phyloP scores from a whole-genome alignment of 2,797 vertebrate species.

The Hippocampus kuda region DNA sequence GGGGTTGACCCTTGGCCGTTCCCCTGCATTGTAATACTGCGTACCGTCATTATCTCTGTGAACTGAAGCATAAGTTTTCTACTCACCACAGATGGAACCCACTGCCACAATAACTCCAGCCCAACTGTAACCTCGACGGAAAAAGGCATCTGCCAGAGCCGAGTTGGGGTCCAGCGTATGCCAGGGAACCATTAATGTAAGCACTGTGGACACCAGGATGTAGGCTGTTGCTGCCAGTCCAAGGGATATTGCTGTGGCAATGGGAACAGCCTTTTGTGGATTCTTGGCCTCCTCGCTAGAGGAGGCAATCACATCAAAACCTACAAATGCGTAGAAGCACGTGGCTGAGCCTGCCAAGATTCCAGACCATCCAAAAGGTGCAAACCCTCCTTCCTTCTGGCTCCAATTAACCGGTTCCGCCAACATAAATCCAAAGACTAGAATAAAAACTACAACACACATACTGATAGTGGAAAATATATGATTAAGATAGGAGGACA shows the following conservation, averaged over 20 bases:
- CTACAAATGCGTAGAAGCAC: constrained; percentile 93
- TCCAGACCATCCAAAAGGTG: constrained; percentile 82
- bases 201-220: constrained; percentile 82
- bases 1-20: neutral
- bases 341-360: constrained; percentile 88
- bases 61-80: neutral
- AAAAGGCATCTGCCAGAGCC: constrained; percentile 86
- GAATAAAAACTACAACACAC: constrained; percentile 77
- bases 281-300: constrained; percentile 91
- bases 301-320: constrained; percentile 89
- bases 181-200: constrained; percentile 95
- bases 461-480: constrained; percentile 83
- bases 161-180: constrained; percentile 83
- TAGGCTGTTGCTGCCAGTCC: constrained; percentile 79
- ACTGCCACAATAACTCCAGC: constrained; percentile 85
- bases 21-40: neutral
- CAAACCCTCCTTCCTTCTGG: constrained; percentile 79
- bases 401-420: constrained; percentile 86
- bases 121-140: constrained; percentile 87
- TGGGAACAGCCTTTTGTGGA: constrained; percentile 79
- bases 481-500: constrained; percentile 94
- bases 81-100: constrained; percentile 94
- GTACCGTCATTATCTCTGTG: neutral
- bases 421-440: constrained; percentile 83
- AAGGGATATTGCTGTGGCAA: constrained; percentile 82